These are phyloP conservation scores for Cheilosia vernalis DNA, from an alignment of 2,888 invertebrate species.

Conservation along the genomic window DNA sequence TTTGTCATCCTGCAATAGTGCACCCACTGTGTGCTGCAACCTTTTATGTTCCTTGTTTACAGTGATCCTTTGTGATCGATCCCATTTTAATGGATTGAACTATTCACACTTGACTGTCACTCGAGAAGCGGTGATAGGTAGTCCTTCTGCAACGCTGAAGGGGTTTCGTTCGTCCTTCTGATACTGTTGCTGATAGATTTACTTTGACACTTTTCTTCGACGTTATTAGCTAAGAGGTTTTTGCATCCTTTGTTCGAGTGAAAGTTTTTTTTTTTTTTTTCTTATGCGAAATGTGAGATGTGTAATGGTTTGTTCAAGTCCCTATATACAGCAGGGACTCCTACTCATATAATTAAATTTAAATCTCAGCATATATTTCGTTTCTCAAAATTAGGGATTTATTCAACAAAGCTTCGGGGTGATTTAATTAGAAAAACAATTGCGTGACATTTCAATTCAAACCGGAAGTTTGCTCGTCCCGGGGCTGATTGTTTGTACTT, in stretches of 20 bases:
- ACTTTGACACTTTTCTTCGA: conserved; percentile 53
- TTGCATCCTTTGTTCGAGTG: background rate
- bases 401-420: background rate
- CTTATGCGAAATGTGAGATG: background rate
- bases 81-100: conserved; percentile 66
- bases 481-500: background rate
- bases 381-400: background rate
- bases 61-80: conserved; percentile 71
- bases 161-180: conserved; percentile 3
- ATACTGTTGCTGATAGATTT: conserved; percentile 55
- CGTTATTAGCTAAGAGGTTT: conserved; percentile 61
- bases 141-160: background rate
- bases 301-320: background rate
- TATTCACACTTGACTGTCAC: conserved; percentile 56
- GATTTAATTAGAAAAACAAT: no score
- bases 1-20: conserved; percentile 16
- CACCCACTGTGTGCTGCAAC: conserved; percentile 51
- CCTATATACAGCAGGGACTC: background rate
- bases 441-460: no score
- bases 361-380: background rate
- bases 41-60: conserved; percentile 48
- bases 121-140: conserved; percentile 33
- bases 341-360: no score
- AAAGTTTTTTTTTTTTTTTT: background rate
- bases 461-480: background rate